A percentile compares a stretch with the other conserved stretches of the same genome.
These are phyloP conservation scores for Muntiacus muntjak DNA, from an alignment of 2,113 vertebrate species.

Conservation along the genomic window DNA sequence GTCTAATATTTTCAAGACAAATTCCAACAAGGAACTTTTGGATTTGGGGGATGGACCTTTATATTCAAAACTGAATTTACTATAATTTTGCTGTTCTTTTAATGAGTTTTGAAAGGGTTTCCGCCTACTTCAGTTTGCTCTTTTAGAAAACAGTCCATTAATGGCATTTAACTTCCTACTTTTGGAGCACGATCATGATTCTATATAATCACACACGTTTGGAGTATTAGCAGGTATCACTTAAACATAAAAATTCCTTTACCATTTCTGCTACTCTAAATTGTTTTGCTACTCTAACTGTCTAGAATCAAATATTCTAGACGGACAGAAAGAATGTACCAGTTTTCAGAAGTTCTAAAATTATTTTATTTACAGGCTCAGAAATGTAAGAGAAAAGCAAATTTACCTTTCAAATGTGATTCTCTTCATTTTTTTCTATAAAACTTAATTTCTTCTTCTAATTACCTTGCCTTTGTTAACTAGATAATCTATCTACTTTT, in stretches of 20 bases:
- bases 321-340: background rate
- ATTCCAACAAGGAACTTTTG: background rate
- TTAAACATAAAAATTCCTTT: background rate
- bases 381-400: background rate
- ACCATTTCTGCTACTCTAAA: background rate
- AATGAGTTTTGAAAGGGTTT: background rate
- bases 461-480: background rate
- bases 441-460: background rate
- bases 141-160: background rate
- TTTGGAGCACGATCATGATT: background rate
- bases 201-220: background rate
- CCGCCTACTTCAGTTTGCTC: background rate
- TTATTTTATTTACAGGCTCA: background rate
- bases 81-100: background rate
- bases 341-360: background rate
- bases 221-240: background rate
- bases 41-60: conserved; percentile 32
- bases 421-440: background rate
- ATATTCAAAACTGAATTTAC: conserved; percentile 15
- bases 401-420: background rate
- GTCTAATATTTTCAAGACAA: conserved; percentile 34
- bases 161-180: background rate
- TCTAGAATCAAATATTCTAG: background rate
- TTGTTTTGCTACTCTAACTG: background rate
- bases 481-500: background rate